A percentile compares a stretch with the other conserved stretches of the same genome.
Evolutionary conservation across 2,888 invertebrate genomes (phyloP).

Genomic region (Limnephilus lunatus): DNA sequence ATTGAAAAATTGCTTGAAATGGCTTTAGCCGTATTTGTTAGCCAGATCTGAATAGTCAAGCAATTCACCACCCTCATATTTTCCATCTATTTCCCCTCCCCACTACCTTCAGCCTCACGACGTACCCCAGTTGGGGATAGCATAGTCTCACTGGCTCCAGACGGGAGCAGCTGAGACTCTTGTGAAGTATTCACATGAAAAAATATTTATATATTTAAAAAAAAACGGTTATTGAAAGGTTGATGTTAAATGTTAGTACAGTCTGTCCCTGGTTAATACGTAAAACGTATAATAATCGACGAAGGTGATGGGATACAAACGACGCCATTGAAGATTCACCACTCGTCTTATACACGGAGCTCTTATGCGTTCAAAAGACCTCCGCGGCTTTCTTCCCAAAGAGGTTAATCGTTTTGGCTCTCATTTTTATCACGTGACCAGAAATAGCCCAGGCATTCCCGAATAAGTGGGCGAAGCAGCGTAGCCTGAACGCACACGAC

Average conservation of each 20-base stretch:
- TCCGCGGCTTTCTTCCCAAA: not conserved
- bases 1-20: no score
- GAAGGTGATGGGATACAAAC: not conserved
- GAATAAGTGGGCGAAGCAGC: constrained; percentile 14
- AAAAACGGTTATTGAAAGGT: no score
- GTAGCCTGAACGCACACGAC: not conserved
- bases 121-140: no score
- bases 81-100: no score
- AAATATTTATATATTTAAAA: no score
- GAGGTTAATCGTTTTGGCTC: constrained; percentile 36
- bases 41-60: no score
- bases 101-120: no score
- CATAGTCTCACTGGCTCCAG: no score
- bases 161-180: no score
- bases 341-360: not conserved
- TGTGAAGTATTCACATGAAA: no score
- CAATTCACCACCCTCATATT: no score
- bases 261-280: not conserved
- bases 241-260: not conserved
- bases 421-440: constrained; percentile 39
- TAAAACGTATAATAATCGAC: not conserved
- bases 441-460: constrained; percentile 23
- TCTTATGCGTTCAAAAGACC: not conserved
- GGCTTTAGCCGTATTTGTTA: no score
- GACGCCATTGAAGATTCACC: constrained; percentile 2